Base-by-base conservation (phyloP, 1,140 invertebrate genomes). In the Lasioglossum albipes region DNA sequence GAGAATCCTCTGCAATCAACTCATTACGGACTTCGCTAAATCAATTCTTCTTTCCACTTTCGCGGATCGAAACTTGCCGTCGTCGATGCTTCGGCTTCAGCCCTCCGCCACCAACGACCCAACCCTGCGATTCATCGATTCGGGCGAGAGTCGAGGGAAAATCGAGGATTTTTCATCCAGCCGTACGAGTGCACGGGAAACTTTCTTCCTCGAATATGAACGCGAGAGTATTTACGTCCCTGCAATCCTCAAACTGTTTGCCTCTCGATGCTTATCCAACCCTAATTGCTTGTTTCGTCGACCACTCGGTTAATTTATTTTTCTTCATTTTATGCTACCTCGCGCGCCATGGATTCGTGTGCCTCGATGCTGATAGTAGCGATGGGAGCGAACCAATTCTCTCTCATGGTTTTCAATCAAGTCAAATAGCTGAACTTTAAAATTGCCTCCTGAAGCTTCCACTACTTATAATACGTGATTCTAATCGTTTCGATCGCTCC, bases 1-100 rank as follows among this genome's bases (percentile, higher is more conserved):
- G 81, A 65, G 74, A 86, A 83, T 86, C 74, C 74, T 54, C 62
- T 69, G 79, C 82, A 84, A 87, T 87, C 86, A 76, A 82, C 79
- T 82, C 75, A 82, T 82, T 86, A 81, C 45, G 41, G 59, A 86
- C 79, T 86, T 82, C 41, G 85, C 76, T 82, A 74, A 76, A 84
- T 82, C 79, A 81, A 87, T 82, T 78, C 61, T 75, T 81, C 54
- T 42, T 36, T 42, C 64, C 57, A 65, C 64, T 69, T 36, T 78
- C 74, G 68, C 52, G 45, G 41, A 75, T 68, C 54, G 54, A 78
- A 59, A 66, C 52, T 67, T n/a, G 22, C 54, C 65, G 20, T 13
- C 65, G 9, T 61, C 27, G 54, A 76, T 61, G 57, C 59, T 27
- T 45, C n/a, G 22, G 18, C 20, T 0, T 2, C 57, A 7, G 1